Conservation (phyloP, 2,113 vertebrate genomes). For the Gulo gulo region DNA sequence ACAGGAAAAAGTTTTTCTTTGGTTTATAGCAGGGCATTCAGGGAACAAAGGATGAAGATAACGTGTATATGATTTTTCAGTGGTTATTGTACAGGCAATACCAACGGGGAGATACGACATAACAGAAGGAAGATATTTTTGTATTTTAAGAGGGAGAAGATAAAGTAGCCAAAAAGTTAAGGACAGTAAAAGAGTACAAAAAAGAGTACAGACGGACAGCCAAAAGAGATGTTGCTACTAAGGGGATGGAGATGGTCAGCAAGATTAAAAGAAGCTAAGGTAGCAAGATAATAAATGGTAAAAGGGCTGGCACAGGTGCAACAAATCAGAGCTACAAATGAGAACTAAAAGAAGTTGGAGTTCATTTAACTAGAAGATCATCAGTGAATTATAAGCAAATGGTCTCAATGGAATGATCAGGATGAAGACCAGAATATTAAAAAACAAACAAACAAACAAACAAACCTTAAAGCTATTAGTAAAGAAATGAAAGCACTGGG, state of each 20-base stretch:
- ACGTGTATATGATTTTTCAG: neutral
- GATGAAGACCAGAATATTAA: neutral
- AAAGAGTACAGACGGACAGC: neutral
- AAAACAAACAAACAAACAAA: neutral
- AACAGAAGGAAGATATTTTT: neutral
- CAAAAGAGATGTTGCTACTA: neutral
- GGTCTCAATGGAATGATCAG: neutral
- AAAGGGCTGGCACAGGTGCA: neutral
- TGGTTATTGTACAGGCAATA: neutral
- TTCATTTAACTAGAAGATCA: neutral
- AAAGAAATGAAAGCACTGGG: neutral
- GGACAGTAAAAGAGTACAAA: neutral
- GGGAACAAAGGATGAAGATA: neutral
- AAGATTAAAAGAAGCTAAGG: neutral
- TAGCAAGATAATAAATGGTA: neutral
- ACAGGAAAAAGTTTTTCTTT: neutral
- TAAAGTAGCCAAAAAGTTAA: neutral
- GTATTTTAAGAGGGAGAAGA: neutral
- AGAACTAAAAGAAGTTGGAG: neutral
- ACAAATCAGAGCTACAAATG: neutral
- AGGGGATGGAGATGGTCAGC: neutral
- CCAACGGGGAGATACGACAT: neutral
- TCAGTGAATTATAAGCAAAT: neutral
- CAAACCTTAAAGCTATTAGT: neutral
- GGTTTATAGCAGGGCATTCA: neutral